Evolutionary conservation across 2,797 vertebrate genomes (phyloP), one percentile per base, ranked within the genome.

Genomic region (Aeoliscus strigatus): DNA sequence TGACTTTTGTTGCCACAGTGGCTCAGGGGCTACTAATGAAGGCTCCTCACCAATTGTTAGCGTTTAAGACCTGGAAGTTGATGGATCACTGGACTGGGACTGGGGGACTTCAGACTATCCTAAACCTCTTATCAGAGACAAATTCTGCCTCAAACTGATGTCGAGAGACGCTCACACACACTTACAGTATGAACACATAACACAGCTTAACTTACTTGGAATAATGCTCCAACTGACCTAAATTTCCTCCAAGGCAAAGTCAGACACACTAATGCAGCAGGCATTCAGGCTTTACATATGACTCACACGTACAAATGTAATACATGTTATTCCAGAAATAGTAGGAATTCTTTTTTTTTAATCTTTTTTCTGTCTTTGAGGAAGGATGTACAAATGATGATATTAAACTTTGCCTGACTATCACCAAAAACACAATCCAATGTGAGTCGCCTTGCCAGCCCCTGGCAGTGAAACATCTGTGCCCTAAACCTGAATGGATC

Each of bases 1-100:
- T 88, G 84, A 84, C 82, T 87, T 60, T 79, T 80, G 86, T 81
- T 84, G 82, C 82, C 55, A 67, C 61, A 42, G 55, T 48, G 67
- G 72, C 82, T 83, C 73, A 26, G 68, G 80, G 71, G 76, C 79
- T 69, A 66, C 81, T 87, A 86, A 88, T 77, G 65, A 77, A 81
- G 72, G 66, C 62, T 71, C 66, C 59, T 70, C 74, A 78, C 84
- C 79, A 86, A 81, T 83, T 48, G 35, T 62, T 59, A 38, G 58
- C 49, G 49, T 80, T 84, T 79, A 77, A 73, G 57, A 68, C 57
- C 55, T 68, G 42, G 54, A 80, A 79, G 73, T 61, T 75, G 75
- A 83, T 64, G 75, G 82, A 85, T 85, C 81, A 75, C 75, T 41
- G 57, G 45, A 51, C 49, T 39, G 73, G 70, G 79, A 76, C 66